Evolutionary conservation across 2,888 invertebrate species (phyloP).

Genomic region (Pardosa pseudoannulata): DNA sequence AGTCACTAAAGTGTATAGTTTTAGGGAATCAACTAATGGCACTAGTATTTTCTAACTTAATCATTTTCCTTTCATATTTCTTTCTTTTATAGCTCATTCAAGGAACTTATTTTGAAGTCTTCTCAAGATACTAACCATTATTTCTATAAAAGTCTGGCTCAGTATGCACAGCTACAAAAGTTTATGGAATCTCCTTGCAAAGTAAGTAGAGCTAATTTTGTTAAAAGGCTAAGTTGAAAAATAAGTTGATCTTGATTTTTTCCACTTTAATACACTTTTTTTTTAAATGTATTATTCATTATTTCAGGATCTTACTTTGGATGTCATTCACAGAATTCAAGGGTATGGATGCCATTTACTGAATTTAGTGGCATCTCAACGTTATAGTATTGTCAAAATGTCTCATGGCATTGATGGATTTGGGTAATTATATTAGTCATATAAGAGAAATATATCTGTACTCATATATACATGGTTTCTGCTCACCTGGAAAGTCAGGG

Average conservation of each 20-base stretch:
- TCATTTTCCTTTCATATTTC: not conserved
- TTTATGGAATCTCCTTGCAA: conserved; percentile 82
- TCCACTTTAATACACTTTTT: not conserved
- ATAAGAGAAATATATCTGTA: too few species aligned
- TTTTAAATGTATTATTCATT: not conserved
- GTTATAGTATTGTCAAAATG: conserved; percentile 11
- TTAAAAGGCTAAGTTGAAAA: too few species aligned
- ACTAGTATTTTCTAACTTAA: not conserved
- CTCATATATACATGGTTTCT: too few species aligned
- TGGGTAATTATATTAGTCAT: conserved; percentile 44
- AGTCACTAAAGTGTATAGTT: too few species aligned
- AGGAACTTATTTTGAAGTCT: conserved; percentile 28
- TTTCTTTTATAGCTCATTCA: conserved; percentile 16
- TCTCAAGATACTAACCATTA: conserved; percentile 79
- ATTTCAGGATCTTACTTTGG: conserved; percentile 87
- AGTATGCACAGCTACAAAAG: conserved; percentile 82
- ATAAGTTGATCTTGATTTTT: conserved; percentile 2
- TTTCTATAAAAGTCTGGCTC: conserved; percentile 85
- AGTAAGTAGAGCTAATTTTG: too few species aligned
- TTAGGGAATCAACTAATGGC: too few species aligned
- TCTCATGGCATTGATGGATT: conserved; percentile 26
- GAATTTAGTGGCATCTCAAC: conserved; percentile 73
- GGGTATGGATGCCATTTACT: conserved; percentile 90
- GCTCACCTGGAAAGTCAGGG: too few species aligned
- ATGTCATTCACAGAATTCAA: conserved; percentile 89